These are phyloP conservation scores for Ennomos quercinarius DNA, from an alignment of 2,888 invertebrate genomes.

Conservation along the genomic window DNA sequence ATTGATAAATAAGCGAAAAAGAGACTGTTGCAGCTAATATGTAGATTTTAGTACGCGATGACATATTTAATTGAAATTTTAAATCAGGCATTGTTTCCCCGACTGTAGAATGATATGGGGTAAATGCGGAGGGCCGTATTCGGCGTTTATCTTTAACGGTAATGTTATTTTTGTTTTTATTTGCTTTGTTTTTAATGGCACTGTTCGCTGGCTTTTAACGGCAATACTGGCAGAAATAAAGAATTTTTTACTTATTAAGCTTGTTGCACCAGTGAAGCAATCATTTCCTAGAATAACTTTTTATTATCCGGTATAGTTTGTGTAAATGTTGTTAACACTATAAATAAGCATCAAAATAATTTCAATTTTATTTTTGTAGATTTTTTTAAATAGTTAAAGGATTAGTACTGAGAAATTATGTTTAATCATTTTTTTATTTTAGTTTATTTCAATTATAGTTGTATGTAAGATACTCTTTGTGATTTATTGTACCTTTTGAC, in stretches of 20 bases:
- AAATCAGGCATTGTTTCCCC: slow-evolving; percentile 48
- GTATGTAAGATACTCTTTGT: too few species aligned
- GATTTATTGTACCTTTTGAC: too few species aligned
- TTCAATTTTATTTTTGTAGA: too few species aligned
- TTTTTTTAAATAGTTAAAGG: too few species aligned
- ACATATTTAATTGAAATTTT: slow-evolving; percentile 9
- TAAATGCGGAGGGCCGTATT: slow-evolving; percentile 55
- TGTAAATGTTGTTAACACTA: too few species aligned
- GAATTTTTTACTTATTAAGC: not conserved
- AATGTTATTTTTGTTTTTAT: slow-evolving; percentile 49
- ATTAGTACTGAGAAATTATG: too few species aligned
- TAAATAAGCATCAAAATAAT: too few species aligned
- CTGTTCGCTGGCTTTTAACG: slow-evolving; percentile 11
- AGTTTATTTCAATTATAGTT: too few species aligned
- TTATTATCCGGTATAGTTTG: too few species aligned
- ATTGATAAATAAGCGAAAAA: slow-evolving; percentile 22
- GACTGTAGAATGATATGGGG: slow-evolving; percentile 47
- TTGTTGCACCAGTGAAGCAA: not conserved
- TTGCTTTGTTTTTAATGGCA: slow-evolving; percentile 36
- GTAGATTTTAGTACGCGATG: slow-evolving; percentile 26
- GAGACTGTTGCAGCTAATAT: slow-evolving; percentile 28
- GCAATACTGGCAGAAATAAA: too few species aligned
- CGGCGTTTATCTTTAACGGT: slow-evolving; percentile 53
- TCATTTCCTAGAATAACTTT: not conserved
- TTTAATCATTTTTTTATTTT: too few species aligned